Evolutionary conservation across 2,113 vertebrate species (phyloP), one percentile per base, ranked within the genome.

Genomic region (Theropithecus gelada): DNA sequence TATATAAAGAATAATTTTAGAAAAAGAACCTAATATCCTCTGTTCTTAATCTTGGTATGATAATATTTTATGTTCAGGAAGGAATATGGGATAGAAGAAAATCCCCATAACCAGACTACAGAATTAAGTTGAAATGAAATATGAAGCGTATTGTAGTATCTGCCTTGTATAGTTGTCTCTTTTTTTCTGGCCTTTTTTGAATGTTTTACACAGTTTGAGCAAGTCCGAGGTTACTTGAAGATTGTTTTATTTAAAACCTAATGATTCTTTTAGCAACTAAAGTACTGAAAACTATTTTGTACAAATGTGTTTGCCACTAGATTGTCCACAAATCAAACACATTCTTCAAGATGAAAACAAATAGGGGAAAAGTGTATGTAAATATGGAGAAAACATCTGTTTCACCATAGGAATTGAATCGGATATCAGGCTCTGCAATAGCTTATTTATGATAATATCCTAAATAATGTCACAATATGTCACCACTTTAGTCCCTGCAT

Each of bases 51-150:
- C 6, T 89, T 80, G 2, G 3, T 32, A 48, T 81, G 68, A 61
- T 66, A 70, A 32, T 76, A 82, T 88, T 93, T 89, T 55, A 86
- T 80, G 14, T 78, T 96, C 32, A 52, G 50, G 75, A 89, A 83
- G 27, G 14, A 96, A 32, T 78, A 61, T 11, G 8, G 10, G 18
- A 4, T 73, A 94, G 35, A 90, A 93, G 27, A 90, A 86, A 85
- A 38, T 38, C 1, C 9, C 38, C 7, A 68, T 38, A 13, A 68
- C 12, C 35, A 92, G 4, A 50, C 17, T 48, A 90, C 4, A 96
- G 23, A 87, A 90, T 90, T 55, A 59, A 91, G 3, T 52, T 50
- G 22, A 95, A 91, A 38, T 95, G 7, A 66, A 93, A 82, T 88
- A 66, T 78, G n/a, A 61, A 87, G 2, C 6, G 0, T 68, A 78